Conservation (phyloP, 64 coral and sea anemone species). For the Montipora foliosa region DNA sequence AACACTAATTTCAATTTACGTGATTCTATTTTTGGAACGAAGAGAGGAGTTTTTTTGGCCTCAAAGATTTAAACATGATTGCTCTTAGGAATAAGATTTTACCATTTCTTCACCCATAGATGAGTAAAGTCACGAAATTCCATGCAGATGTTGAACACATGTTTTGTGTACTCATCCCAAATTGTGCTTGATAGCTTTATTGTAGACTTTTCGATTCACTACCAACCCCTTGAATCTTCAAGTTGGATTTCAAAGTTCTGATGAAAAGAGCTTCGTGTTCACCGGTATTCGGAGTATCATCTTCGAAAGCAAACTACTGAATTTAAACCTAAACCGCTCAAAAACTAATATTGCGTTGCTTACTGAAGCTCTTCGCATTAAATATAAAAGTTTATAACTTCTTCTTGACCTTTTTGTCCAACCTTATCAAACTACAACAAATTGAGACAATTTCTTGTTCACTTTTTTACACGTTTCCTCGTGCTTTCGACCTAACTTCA, state of each 20-base stretch:
- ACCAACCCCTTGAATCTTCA: constrained; percentile 4
- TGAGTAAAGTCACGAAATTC: not conserved
- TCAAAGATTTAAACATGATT: constrained; percentile 57
- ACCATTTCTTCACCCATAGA: not conserved
- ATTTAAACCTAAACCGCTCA: not conserved
- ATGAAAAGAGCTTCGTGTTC: no score
- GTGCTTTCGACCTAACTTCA: not conserved
- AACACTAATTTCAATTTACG: not conserved
- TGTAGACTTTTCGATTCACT: no score
- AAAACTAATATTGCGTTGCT: not conserved
- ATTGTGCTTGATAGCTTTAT: not conserved
- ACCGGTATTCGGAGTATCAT: no score
- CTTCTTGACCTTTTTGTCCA: not conserved
- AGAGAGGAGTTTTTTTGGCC: not conserved
- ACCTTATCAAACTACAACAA: not conserved
- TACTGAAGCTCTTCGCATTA: not conserved
- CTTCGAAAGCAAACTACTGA: no score
- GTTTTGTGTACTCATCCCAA: not conserved
- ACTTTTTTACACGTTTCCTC: not conserved
- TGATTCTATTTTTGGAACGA: constrained; percentile 38
- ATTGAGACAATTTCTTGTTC: not conserved
- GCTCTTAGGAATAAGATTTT: not conserved
- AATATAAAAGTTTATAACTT: not conserved
- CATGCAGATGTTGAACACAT: not conserved
- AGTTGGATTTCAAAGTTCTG: no score